Evolutionary conservation across 2,113 vertebrate genomes (phyloP).

Genomic region (Nipponia nippon): DNA sequence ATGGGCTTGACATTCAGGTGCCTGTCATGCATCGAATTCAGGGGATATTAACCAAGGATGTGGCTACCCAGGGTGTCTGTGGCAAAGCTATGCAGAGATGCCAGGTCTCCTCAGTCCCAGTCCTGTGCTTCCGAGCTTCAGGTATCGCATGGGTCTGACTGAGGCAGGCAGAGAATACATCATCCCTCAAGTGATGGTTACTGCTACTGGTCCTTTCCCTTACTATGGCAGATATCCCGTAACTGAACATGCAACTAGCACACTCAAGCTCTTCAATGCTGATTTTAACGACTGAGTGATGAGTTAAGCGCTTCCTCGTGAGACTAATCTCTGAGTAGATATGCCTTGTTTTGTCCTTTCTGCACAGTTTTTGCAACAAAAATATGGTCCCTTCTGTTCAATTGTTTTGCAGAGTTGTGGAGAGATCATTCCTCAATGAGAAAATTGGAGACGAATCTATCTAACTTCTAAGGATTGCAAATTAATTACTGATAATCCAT

Average conservation of each 20-base stretch:
- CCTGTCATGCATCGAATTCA: neutral
- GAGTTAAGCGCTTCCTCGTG: neutral
- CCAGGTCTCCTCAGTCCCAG: neutral
- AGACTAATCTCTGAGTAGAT: neutral
- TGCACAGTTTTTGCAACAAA: neutral
- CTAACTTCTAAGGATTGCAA: neutral
- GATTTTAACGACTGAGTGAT: neutral
- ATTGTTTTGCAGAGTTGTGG: neutral
- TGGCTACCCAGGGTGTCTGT: neutral
- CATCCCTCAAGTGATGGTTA: neutral
- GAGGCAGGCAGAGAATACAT: neutral
- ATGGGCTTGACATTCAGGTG: neutral
- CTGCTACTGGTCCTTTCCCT: neutral
- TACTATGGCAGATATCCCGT: accelerated
- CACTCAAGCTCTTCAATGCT: neutral
- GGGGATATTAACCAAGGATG: neutral
- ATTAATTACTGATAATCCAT: neutral
- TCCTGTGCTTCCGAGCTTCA: neutral
- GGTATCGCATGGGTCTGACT: neutral
- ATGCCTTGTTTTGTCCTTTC: neutral
- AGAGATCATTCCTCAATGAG: neutral
- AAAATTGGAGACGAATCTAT: neutral
- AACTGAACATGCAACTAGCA: neutral
- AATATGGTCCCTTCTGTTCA: neutral
- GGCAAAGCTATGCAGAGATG: neutral